These are phyloP conservation scores for Cryptoblepharus egeriae DNA, from an alignment of 2,797 vertebrate species.

Conservation along the genomic window DNA sequence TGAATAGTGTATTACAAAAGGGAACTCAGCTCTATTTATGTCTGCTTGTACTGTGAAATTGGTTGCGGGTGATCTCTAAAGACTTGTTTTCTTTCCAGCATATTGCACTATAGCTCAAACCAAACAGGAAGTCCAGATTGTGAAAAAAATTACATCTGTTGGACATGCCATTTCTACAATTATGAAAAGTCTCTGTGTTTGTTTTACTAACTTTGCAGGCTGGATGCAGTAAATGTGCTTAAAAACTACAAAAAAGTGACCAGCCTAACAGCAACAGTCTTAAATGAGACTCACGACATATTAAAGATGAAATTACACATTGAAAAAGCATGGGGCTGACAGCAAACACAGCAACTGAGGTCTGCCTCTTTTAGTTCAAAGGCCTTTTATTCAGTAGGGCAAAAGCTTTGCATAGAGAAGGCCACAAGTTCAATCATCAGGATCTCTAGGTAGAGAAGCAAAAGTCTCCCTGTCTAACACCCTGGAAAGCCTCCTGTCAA, in stretches of 20 bases:
- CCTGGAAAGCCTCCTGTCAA: too few relatives aligned
- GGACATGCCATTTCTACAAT: slow-evolving; percentile 19
- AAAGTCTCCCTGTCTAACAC: too few relatives aligned
- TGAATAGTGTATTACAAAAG: slow-evolving; percentile 79
- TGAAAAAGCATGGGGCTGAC: not conserved
- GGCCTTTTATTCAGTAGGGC: too few relatives aligned
- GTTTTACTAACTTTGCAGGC: slow-evolving; percentile 33
- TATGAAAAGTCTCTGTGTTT: slow-evolving; percentile 34
- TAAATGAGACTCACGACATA: not conserved
- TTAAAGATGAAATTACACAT: not conserved
- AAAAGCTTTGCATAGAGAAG: too few relatives aligned
- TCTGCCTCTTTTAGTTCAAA: not conserved
- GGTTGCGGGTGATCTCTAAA: slow-evolving; percentile 75
- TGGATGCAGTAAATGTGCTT: slow-evolving; percentile 24
- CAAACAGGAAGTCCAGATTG: slow-evolving; percentile 46
- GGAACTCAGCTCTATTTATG: slow-evolving; percentile 79
- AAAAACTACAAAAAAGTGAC: slow-evolving; percentile 39
- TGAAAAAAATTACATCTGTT: slow-evolving; percentile 47
- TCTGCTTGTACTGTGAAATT: slow-evolving; percentile 79
- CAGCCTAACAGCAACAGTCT: not conserved
- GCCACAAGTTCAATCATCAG: too few relatives aligned
- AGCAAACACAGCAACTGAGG: not conserved
- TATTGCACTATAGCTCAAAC: slow-evolving; percentile 48
- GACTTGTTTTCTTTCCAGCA: slow-evolving; percentile 66
- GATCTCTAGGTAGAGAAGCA: too few relatives aligned